Evolutionary conservation across 2,113 vertebrate genomes (phyloP).

Genomic region (Polypterus senegalus): DNA sequence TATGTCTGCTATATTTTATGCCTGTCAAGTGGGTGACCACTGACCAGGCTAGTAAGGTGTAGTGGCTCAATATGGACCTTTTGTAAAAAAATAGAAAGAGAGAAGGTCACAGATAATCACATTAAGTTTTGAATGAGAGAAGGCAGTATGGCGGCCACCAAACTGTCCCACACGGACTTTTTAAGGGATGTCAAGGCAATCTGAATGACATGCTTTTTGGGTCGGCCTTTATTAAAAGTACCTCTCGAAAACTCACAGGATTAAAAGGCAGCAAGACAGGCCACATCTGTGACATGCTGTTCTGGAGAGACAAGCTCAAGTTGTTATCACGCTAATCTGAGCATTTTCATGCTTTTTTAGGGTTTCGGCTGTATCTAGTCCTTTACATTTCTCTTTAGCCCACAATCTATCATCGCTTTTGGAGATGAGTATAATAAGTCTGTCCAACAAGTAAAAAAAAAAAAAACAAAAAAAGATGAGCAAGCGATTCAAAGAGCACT

Average conservation of each 20-base stretch:
- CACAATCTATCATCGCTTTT: slow-evolving; percentile 42
- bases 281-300: neutral
- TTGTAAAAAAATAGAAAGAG: no score
- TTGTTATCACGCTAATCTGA: slow-evolving; percentile 36
- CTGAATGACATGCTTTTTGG: no score
- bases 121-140: no score
- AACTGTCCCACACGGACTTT: no score
- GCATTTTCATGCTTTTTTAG: slow-evolving; percentile 44
- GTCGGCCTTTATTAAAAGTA: slow-evolving; percentile 36
- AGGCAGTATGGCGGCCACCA: no score
- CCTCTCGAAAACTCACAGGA: slow-evolving; percentile 36
- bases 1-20: no score
- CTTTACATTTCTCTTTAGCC: slow-evolving; percentile 44
- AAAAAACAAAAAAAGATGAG: slow-evolving; percentile 20
- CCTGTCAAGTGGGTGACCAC: no score
- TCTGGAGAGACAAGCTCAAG: neutral
- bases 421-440: slow-evolving; percentile 43
- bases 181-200: no score
- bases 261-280: slow-evolving; percentile 34
- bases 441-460: slow-evolving; percentile 16
- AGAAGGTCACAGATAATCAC: no score
- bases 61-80: no score
- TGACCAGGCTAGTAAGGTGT: no score
- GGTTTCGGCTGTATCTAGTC: slow-evolving; percentile 49
- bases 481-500: no score